These are phyloP conservation scores for Oophaga pumilio DNA, from an alignment of 2,113 vertebrate genomes.

Conservation along the genomic window DNA sequence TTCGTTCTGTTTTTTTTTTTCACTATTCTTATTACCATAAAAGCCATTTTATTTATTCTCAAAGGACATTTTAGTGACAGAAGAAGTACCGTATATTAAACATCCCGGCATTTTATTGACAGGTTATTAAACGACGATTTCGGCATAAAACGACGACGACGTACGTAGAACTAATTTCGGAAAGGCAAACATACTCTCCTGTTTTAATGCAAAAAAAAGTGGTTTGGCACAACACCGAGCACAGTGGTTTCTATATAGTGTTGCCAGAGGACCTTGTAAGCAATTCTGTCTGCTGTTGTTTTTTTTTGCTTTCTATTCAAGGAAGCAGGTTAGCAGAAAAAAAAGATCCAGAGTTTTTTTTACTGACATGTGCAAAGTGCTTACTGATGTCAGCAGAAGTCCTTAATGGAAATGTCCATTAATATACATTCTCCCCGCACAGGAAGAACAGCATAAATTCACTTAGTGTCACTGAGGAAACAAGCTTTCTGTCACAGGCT, in stretches of 20 bases:
- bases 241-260: background rate
- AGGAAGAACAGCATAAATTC: slow-evolving; percentile 34
- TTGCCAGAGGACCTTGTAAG: background rate
- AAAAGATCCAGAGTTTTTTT: background rate
- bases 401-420: slow-evolving; percentile 24
- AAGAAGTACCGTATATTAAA: background rate
- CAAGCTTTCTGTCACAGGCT: background rate
- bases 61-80: background rate
- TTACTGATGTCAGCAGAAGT: slow-evolving; percentile 27
- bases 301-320: background rate
- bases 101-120: background rate
- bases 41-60: background rate
- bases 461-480: slow-evolving; percentile 22
- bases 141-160: background rate
- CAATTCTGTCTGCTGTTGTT: background rate
- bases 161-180: background rate
- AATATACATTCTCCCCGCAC: background rate
- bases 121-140: slow-evolving; percentile 1
- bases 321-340: slow-evolving; percentile 19
- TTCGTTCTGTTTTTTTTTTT: background rate
- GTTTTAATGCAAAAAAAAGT: background rate
- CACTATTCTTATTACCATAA: background rate
- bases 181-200: background rate
- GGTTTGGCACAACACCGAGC: background rate
- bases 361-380: slow-evolving; percentile 36